These are phyloP conservation scores for Trichogramma evanescens DNA, from an alignment of 2,888 invertebrate genomes.

Conservation along the genomic window DNA sequence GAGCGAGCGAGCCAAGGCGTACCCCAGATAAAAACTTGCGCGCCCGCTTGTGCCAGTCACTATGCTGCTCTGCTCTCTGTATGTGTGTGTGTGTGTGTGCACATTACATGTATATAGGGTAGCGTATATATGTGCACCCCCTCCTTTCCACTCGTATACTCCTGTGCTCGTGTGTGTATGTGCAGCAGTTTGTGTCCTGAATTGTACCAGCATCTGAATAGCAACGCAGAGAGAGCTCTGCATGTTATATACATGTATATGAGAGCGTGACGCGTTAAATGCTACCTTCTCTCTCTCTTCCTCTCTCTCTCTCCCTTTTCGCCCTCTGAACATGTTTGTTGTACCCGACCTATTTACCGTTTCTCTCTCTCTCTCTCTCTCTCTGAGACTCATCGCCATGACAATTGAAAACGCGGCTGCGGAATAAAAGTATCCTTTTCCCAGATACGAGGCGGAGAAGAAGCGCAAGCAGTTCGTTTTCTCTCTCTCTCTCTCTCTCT, in stretches of 20 bases:
- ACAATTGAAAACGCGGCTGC: slow-evolving; percentile 9
- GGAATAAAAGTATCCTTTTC: neutral
- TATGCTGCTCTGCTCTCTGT: too few relatives aligned
- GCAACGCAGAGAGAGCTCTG: neutral
- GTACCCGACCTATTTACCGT: slow-evolving; percentile 11
- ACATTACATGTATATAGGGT: neutral
- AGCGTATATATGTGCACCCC: too few relatives aligned
- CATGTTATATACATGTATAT: too few relatives aligned
- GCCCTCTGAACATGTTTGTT: slow-evolving; percentile 6
- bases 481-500: too few relatives aligned
- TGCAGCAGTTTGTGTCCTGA: slow-evolving; percentile 15
- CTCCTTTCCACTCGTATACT: neutral
- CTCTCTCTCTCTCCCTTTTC: neutral
- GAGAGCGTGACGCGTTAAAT: slow-evolving; percentile 11
- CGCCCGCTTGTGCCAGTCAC: too few relatives aligned
- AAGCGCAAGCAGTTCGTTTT: too few relatives aligned
- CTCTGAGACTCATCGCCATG: slow-evolving; percentile 2
- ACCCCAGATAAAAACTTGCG: too few relatives aligned
- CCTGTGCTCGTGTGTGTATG: neutral
- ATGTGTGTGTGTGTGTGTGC: too few relatives aligned
- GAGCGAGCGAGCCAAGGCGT: neutral
- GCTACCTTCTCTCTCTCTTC: neutral
- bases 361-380: too few relatives aligned
- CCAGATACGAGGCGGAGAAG: too few relatives aligned
- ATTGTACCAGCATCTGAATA: slow-evolving; percentile 12